Base-by-base conservation (phyloP, 1,140 invertebrate genomes). In the Drosophila sp. region DNA sequence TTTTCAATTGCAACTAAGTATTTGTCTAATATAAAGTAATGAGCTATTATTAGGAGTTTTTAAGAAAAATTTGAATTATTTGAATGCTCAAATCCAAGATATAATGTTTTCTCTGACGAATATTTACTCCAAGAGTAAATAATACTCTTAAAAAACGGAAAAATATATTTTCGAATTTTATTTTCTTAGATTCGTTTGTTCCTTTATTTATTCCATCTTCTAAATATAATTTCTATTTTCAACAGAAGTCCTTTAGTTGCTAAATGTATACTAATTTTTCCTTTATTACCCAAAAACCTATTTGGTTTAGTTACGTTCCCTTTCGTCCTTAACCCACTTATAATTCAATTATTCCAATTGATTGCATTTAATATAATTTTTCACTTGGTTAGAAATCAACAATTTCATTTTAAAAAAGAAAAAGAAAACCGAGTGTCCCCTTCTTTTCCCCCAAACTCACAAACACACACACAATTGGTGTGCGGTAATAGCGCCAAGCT, bases 341-440 rank as follows among this genome's bases (percentile, higher is more conserved):
- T 56, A 56, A 56, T 56, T 32, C 54, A 56, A 56, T 56, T 68
- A 47, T 71, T 63, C 58, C 72, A 66, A 60, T 62, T 66, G 47
- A 54, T 76, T 76, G 58, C 73, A 69, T 41, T 76, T 68, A 65
- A 74, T 72, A 60, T 62, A 33, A 55, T 72, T 70, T 70, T 33
- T 63, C 57, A 70, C 30, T 58, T 69, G 50, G 47, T 33, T 76
- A 69, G 35, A 54, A 57, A 50, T 50, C 44, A 50, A 50, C 44
- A 50, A 50, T 50, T 50, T 50, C 44, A 27, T 50, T 50, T 50
- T 10, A 27, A 50, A 10, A 47, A 47, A 44, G 41, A 44, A 44
- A 41, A 41, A 4, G 40, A 23, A 57, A 7, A 23, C 17, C 10
- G 71, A 47, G 17, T 44, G 33, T 41, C 66, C 60, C 17, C 17